These are phyloP conservation scores for Porites cylindrica DNA, from an alignment of 92 coral and sea anemone species.

Conservation along the genomic window DNA sequence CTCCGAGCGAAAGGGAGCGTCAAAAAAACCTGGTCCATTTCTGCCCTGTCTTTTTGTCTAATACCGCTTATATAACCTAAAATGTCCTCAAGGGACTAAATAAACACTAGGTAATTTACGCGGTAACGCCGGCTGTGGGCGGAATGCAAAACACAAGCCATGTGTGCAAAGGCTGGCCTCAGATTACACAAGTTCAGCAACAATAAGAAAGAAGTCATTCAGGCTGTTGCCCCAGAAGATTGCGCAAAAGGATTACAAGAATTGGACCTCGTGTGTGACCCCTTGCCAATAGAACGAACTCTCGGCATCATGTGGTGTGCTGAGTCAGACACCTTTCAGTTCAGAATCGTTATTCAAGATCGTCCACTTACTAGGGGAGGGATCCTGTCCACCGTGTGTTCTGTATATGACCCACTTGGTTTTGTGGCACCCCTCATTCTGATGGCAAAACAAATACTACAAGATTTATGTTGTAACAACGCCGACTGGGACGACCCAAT, in stretches of 20 bases:
- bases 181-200: constrained; percentile 60
- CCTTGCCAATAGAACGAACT: constrained; percentile 55
- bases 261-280: constrained; percentile 46
- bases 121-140: no score
- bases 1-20: no score
- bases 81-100: no score
- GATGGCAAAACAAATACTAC: constrained; percentile 63
- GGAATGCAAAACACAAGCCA: no score
- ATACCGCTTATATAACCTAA: no score
- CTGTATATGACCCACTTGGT: constrained; percentile 65
- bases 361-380: constrained; percentile 65
- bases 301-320: constrained; percentile 66
- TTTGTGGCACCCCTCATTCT: constrained; percentile 61
- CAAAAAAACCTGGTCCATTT: no score
- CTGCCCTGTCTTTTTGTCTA: no score
- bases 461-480: constrained; percentile 50
- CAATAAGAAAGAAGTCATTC: constrained; percentile 50
- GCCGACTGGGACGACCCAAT: constrained; percentile 64
- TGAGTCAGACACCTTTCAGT: constrained; percentile 59
- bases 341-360: constrained; percentile 63
- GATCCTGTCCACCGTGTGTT: constrained; percentile 58
- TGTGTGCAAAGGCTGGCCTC: constrained; percentile 74
- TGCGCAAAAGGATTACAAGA: constrained; percentile 60
- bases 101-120: no score
- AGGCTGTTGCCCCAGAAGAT: constrained; percentile 52